A percentile compares a stretch with the other conserved stretches of the same genome.
phyloP scores from a whole-genome alignment of 2,113 vertebrate genomes.

The Cebidichthys violaceus region DNA sequence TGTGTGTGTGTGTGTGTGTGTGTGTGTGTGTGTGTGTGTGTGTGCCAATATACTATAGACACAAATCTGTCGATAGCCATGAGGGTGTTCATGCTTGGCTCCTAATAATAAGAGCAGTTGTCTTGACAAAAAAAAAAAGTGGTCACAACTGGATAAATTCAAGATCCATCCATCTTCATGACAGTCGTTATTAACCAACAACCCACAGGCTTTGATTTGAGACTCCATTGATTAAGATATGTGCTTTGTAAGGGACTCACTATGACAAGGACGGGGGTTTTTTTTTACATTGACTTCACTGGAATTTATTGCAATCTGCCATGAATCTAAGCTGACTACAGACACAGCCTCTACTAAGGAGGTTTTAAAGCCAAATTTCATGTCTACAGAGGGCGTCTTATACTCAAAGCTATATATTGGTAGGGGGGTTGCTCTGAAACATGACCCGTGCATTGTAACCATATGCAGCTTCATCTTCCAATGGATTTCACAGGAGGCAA shows the following conservation, averaged over 20 bases:
- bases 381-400: background rate
- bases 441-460: constrained; percentile 17
- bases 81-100: constrained; percentile 25
- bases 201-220: constrained; percentile 19
- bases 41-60: constrained; percentile 10
- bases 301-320: background rate
- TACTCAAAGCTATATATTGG: background rate
- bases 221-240: constrained; percentile 22
- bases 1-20: constrained; percentile 1
- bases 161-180: constrained; percentile 14
- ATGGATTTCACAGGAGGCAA: background rate
- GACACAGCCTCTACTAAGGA: background rate
- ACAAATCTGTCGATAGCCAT: constrained; percentile 40
- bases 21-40: background rate
- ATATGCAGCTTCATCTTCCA: background rate
- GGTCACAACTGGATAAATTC: background rate
- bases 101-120: constrained; percentile 1
- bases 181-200: constrained; percentile 2
- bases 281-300: background rate
- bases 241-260: constrained; percentile 2
- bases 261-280: background rate
- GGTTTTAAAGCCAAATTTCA: constrained; percentile 3
- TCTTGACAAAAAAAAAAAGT: constrained; percentile 2
- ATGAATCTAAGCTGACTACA: background rate
- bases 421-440: background rate